These are phyloP conservation scores for Spatulosminthurus flaviceps DNA, from an alignment of 2,888 invertebrate genomes.

Conservation along the genomic window DNA sequence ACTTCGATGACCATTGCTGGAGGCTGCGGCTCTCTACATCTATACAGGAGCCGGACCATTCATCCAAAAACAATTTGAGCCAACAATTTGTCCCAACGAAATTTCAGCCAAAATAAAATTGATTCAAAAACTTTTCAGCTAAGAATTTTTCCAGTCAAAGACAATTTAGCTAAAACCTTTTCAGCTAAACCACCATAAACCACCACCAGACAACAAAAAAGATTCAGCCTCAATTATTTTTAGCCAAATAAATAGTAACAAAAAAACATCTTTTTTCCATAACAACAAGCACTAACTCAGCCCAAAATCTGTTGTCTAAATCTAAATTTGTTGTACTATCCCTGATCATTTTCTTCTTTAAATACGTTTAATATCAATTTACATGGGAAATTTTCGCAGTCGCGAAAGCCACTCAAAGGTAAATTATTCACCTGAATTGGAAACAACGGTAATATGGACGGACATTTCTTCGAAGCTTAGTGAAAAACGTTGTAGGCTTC, in stretches of 20 bases:
- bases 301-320: neutral
- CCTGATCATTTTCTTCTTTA: neutral
- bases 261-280: no score
- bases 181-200: no score
- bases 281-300: neutral
- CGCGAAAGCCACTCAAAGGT: neutral
- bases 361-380: conserved; percentile 12
- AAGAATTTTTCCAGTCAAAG: no score
- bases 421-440: neutral
- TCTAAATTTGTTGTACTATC: neutral
- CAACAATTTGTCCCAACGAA: no score
- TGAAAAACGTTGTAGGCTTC: neutral
- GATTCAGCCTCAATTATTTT: no score
- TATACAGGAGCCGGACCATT: no score
- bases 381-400: neutral
- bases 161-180: no score
- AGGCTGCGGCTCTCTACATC: neutral
- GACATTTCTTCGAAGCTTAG: neutral
- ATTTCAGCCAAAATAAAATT: no score
- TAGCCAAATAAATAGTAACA: no score
- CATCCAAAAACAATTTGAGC: no score
- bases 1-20: conserved; percentile 25
- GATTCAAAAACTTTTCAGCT: no score
- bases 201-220: no score
- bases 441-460: neutral